Percentiles rank a stretch among this genome's conserved stretches.
These are phyloP conservation scores for Deroplatys truncata DNA, from an alignment of 2,888 invertebrate species.

Conservation along the genomic window DNA sequence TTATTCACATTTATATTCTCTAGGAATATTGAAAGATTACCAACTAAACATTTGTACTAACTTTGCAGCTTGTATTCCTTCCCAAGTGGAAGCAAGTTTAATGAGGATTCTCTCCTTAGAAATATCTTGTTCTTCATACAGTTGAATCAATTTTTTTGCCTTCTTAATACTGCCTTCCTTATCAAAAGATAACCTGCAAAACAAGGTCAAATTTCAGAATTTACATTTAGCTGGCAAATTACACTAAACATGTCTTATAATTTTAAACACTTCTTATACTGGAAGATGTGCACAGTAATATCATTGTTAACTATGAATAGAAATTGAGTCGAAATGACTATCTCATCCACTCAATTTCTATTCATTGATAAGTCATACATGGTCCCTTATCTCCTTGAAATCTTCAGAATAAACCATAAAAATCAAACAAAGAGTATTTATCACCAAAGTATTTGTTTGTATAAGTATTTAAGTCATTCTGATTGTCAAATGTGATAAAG, in stretches of 20 bases:
- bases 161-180: slow-evolving; percentile 86
- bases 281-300: too few relatives aligned
- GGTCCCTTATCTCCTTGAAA: too few relatives aligned
- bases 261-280: neutral
- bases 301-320: neutral
- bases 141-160: slow-evolving; percentile 79
- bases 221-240: neutral
- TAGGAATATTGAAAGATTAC: too few relatives aligned
- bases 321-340: neutral
- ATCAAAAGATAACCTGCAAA: slow-evolving; percentile 84
- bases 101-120: slow-evolving; percentile 91
- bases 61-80: slow-evolving; percentile 97
- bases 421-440: too few relatives aligned
- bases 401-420: too few relatives aligned
- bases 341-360: too few relatives aligned
- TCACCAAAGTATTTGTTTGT: too few relatives aligned
- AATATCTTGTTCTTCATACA: slow-evolving; percentile 89
- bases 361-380: too few relatives aligned
- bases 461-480: too few relatives aligned
- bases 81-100: slow-evolving; percentile 98
- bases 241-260: neutral
- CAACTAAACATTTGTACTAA: slow-evolving; percentile 43
- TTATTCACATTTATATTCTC: too few relatives aligned
- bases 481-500: too few relatives aligned
- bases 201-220: slow-evolving; percentile 31